These are phyloP conservation scores for Phasia obesa DNA, from an alignment of 2,888 invertebrate genomes.

Conservation along the genomic window DNA sequence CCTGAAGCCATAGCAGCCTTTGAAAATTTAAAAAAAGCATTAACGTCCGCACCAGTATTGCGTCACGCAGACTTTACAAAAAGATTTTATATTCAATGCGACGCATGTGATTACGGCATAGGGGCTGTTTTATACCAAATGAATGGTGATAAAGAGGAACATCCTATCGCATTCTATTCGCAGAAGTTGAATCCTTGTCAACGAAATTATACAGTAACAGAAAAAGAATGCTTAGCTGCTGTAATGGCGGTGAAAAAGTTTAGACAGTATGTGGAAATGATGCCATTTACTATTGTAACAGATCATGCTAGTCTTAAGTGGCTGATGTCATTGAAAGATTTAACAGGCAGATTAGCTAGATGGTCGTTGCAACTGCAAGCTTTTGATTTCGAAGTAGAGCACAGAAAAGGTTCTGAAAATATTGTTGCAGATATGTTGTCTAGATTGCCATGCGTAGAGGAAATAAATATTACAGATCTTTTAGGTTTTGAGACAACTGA, in stretches of 20 bases:
- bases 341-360: slow-evolving; percentile 11
- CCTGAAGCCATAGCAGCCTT: too few species aligned
- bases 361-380: slow-evolving; percentile 41
- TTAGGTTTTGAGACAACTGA: slow-evolving; percentile 25
- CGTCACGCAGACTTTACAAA: slow-evolving; percentile 14
- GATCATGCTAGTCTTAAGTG: too few species aligned
- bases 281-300: slow-evolving; percentile 39
- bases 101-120: slow-evolving; percentile 32
- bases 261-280: slow-evolving; percentile 41
- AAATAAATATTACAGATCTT: background rate
- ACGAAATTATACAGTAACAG: slow-evolving; percentile 60
- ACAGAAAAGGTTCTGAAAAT: slow-evolving; percentile 42
- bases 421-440: slow-evolving; percentile 47
- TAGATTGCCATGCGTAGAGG: slow-evolving; percentile 1
- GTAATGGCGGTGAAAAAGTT: slow-evolving; percentile 44
- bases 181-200: slow-evolving; percentile 62
- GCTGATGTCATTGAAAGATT: background rate
- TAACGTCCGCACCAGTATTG: too few species aligned
- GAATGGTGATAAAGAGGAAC: slow-evolving; percentile 32
- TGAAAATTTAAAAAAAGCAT: too few species aligned
- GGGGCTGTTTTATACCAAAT: slow-evolving; percentile 53
- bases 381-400: slow-evolving; percentile 48
- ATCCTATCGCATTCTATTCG: slow-evolving; percentile 58
- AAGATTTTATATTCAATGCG: slow-evolving; percentile 2
- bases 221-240: slow-evolving; percentile 65